Evolutionary conservation across 2,888 invertebrate genomes (phyloP), one percentile per base, ranked within the genome.

Genomic region (Amorpha juglandis): DNA sequence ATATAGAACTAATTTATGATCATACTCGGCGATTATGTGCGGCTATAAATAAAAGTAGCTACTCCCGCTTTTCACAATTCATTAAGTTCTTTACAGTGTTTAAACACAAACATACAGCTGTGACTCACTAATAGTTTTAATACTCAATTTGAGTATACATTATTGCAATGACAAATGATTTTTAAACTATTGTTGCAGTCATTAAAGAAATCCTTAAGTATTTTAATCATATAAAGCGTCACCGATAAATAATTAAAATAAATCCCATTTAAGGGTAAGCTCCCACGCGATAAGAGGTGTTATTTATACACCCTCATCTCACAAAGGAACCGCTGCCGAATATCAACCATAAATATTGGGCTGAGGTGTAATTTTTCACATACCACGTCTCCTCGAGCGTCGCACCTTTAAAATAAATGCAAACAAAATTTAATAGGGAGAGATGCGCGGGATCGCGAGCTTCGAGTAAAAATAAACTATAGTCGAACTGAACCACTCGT

Each of bases 361-460:
- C 88, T 90, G 91, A 92, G 92, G 93, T 93, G 93, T 93, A 93
- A 92, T 93, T 93, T 93, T 92, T 93, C 93, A 93, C 93, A 93
- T 93, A 92, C 93, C 93, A 90, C 86, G 90, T 91, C 92, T 89
- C 82, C 83, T 86, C 89, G 91, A 88, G 87, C 92, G 92, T 92
- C 93, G 92, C 93, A 92, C 92, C 93, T 93, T 93, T 91, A 92
- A 93, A 93, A 93, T 92, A 92, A 93, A 93, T 92, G 93, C 93
- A 93, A 92, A 93, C 92, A 92, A 93, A 93, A 92, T 92, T 92
- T 93, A 93, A 93, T 93, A 93, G 93, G 92, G 92, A 92, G 92
- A 92, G 93, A 91, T 92, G 92, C 92, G 88, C 92, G 84, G 92
- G 90, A 90, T 88, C 88, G 91, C 91, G 85, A 79, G 79, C 89